phyloP scores from a whole-genome alignment of 2,113 vertebrate species.

The Chaetodon trifascialis region DNA sequence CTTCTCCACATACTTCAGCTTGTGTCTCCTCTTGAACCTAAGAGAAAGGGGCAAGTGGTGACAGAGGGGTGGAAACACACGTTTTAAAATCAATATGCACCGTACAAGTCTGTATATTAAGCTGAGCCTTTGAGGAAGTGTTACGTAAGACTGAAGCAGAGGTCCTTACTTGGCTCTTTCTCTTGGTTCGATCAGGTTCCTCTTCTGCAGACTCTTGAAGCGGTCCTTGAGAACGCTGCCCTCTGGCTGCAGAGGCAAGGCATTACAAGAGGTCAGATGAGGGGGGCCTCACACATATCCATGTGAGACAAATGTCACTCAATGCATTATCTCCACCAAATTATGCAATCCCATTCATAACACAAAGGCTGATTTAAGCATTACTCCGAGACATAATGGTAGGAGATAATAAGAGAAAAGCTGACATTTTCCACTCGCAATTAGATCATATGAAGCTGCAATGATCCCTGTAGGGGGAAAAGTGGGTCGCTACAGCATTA shows the following conservation, averaged over 20 bases:
- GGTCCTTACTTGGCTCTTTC: conserved; percentile 91
- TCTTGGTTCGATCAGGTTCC: conserved; percentile 92
- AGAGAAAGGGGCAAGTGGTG: not conserved
- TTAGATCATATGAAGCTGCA: conserved; percentile 36
- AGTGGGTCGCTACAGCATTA: conserved; percentile 39
- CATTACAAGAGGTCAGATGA: conserved; percentile 38
- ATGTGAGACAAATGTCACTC: conserved; percentile 4
- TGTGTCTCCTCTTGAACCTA: conserved; percentile 91
- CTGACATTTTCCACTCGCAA: conserved; percentile 29
- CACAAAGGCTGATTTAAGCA: conserved; percentile 42
- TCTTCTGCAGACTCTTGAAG: conserved; percentile 94
- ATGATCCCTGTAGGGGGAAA: conserved; percentile 21
- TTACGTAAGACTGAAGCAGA: conserved; percentile 36
- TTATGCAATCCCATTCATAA: conserved; percentile 37
- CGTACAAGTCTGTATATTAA: not conserved
- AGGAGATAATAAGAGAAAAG: conserved; percentile 28
- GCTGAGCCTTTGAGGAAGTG: conserved; percentile 3
- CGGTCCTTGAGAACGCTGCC: conserved; percentile 90
- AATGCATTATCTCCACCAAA: conserved; percentile 31
- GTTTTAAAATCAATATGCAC: conserved; percentile 16
- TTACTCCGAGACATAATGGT: conserved; percentile 27
- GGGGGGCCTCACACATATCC: conserved; percentile 3
- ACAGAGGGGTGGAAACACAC: not conserved
- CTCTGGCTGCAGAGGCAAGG: conserved; percentile 85
- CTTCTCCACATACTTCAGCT: conserved; percentile 92